These are phyloP conservation scores for Oophaga pumilio DNA, from an alignment of 2,113 vertebrate species.

Conservation along the genomic window DNA sequence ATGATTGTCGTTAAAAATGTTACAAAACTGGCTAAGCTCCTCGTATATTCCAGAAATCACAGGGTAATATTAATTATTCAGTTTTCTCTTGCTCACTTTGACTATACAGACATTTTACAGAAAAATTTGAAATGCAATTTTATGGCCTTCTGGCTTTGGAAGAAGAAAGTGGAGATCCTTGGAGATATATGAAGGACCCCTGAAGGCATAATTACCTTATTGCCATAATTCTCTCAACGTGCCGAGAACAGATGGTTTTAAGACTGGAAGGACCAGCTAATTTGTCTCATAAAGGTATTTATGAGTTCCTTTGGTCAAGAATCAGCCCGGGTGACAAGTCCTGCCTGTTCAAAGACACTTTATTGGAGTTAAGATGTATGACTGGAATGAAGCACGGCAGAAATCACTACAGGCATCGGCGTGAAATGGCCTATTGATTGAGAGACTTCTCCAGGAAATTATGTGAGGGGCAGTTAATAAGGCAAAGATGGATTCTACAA, in stretches of 20 bases:
- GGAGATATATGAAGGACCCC: conserved; percentile 38
- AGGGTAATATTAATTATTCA: neutral
- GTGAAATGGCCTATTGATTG: conserved; percentile 54
- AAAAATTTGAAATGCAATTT: neutral
- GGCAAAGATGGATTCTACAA: conserved; percentile 35
- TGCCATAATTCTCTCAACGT: conserved; percentile 47
- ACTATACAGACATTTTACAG: neutral
- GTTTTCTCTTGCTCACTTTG: neutral
- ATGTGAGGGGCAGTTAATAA: conserved; percentile 40
- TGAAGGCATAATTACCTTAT: conserved; percentile 48
- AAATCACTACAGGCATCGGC: conserved; percentile 19
- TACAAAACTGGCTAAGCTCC: neutral
- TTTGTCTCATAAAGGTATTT: conserved; percentile 58
- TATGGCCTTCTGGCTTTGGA: conserved; percentile 14
- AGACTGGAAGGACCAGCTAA: conserved; percentile 44
- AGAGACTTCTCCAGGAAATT: conserved; percentile 44
- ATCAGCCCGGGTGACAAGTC: conserved; percentile 56
- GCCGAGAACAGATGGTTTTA: conserved; percentile 53
- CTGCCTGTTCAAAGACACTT: conserved; percentile 45
- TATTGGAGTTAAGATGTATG: conserved; percentile 28
- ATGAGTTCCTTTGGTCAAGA: conserved; percentile 52
- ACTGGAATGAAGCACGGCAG: conserved; percentile 37
- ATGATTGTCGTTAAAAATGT: neutral
- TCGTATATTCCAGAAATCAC: neutral
- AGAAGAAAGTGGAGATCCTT: neutral